Evolutionary conservation across 2,797 vertebrate genomes (phyloP), one percentile per base, ranked within the genome.

Genomic region (Microcaecilia unicolor): DNA sequence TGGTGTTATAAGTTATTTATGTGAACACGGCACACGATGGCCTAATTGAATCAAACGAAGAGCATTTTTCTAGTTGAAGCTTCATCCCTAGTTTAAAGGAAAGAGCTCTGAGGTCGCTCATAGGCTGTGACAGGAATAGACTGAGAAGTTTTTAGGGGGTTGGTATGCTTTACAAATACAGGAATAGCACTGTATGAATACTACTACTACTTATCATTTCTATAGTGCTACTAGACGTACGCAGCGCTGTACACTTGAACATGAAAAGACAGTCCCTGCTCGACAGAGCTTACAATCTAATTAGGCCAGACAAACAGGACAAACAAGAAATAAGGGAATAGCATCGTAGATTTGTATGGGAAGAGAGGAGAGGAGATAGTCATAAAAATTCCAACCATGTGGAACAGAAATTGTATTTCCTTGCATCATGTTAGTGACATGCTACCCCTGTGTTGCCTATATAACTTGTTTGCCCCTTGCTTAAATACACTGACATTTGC

Each of bases 1-100:
- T 66, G 58, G 46, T 28, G 32, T 29, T 18, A 64, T 92, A 73
- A 82, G 84, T 90, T 89, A 92, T 92, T 93, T 67, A 95, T 78
- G 55, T 21, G 61, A 78, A 67, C 66, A 61, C 30, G 55, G 32
- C 61, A 69, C 66, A 73, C 51, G 70, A 72, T 69, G 48, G 60
- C 72, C 63, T 57, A 55, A 55, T 55, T 64, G 72, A 63, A 53
- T 44, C 2, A 22, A 66, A 30, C 49, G 55, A 63, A 41, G 44
- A 73, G 43, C 55, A 50, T 65, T 58, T 42, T 65, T 63, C 47
- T 55, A 56, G 58, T 14, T 29, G 51, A 44, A 46, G 47, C 55
- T 58, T 58, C 55, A 44, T 69, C 49, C 45, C 55, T 41, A 20
- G 33, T 18, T 34, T 46, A 56, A 57, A 5, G 18, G 42, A 22